Evolutionary conservation across 2,113 vertebrate species (phyloP), one percentile per base, ranked within the genome.

Genomic region (Sigmodon hispidus): DNA sequence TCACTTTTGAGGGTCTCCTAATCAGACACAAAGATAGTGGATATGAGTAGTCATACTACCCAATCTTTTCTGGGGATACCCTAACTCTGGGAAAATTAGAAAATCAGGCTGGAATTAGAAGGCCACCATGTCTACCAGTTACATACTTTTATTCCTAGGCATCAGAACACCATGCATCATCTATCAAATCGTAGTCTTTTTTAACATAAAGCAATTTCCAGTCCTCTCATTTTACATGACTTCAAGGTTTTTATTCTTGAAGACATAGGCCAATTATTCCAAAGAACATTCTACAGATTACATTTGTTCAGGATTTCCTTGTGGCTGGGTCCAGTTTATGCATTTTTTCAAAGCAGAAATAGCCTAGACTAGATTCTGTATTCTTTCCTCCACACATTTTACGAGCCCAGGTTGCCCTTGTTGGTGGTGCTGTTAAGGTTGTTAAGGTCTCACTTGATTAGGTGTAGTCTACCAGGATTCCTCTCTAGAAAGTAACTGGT

Each of bases 401-500:
- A 57, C 55, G 69, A 87, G 34, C 29, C 19, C 16, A 10, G 3
- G 24, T 69, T 89, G 67, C 65, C 81, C 21, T 24, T 16, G 65
- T 52, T 67, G 10, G 26, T 45, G 31, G 52, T 31, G 81, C 76
- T 89, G 29, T 36, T 65, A 85, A 69, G 80, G 2, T 45, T 92
- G 40, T 69, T 63, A 84, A 84, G 80, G 57, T 63, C 57, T 87
- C 69, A 7, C 50, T 92, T 95, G 24, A 61, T 88, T 63, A 52
- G 10, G 17, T 40, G 19, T 36, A 59, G 8, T 85, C 65, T 5
- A 69, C 26, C 26, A 86, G 22, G 15, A 85, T 87, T 79, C 70
- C 69, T 75, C 75, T 73, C 63, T 76, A 19, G 24, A 59, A 95
- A 79, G 89, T 96, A 77, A 29, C 75, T 69, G 43, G 72, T 87